Evolutionary conservation across 2,888 invertebrate species (phyloP), one percentile per base, ranked within the genome.

Genomic region (Dicycla oo): DNA sequence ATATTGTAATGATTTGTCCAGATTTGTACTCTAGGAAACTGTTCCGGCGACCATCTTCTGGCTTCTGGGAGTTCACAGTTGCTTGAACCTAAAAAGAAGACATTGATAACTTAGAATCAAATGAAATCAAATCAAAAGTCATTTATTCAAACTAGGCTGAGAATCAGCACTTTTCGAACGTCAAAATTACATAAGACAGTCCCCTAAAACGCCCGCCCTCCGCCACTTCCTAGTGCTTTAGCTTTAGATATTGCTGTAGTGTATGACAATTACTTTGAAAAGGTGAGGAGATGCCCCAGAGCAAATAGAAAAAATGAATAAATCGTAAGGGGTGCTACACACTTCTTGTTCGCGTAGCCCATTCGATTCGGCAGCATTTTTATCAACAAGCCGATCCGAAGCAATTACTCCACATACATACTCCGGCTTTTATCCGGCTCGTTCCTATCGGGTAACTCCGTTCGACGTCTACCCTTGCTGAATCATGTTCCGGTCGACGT

Each of bases 1-100:
- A 94, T 3, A 99, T 99, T 0, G 99, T 98, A 75, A 99, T 98
- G 56, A 99, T 97, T 92, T 99, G 99, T 30, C 98, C 98, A 75
- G 98, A 97, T 86, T 98, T 97, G 95, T 98, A 99, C 80, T 97
- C 97, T 30, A 99, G 96, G 91, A 98, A 97, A 87, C 98, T 98
- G 64, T 95, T 95, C 11, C 97, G 93, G 62, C 96, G 94, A 0
- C 92, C 91, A 54, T 96, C 93, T 89, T 92, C 93, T 1, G 92
- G 91, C 64, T 89, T 93, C 47, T 88, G 95, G 91, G 82, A 97
- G 96, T 84, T 96, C 91, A 79, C 93, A 92, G 77, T 97, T 0
- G 99, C 98, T 94, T 99, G 98, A 7, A 99, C 94, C 96, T 96
- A 74, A 15, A 80, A 40, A 13, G 2, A 49, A 67, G 4, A 43